phyloP scores from a whole-genome alignment of 2,113 vertebrate genomes.

The Rhegmatorhina hoffmannsi region DNA sequence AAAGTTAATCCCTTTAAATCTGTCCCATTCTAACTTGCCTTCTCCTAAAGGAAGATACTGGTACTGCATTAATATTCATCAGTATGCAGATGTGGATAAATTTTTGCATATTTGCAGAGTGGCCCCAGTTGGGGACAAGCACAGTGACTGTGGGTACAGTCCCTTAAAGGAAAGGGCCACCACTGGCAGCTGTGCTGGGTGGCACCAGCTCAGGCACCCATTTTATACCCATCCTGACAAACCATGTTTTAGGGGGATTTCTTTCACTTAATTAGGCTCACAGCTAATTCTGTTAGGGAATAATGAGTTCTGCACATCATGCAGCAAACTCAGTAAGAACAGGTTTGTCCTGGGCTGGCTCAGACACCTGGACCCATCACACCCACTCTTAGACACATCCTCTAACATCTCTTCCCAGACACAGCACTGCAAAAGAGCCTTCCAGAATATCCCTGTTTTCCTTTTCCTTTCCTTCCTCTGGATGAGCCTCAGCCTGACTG shows the following conservation, averaged over 20 bases:
- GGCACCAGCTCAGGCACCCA: not conserved
- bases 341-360: not conserved
- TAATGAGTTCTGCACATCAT: not conserved
- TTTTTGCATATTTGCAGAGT: not conserved
- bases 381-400: not conserved
- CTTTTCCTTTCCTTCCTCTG: not conserved
- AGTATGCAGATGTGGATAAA: not conserved
- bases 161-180: not conserved
- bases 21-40: not conserved
- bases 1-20: not conserved
- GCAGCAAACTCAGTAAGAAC: not conserved
- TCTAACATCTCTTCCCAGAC: not conserved
- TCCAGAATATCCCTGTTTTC: not conserved
- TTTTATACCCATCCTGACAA: not conserved
- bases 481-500: not conserved
- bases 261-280: not conserved
- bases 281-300: not conserved
- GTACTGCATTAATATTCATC: not conserved
- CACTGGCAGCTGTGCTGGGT: not conserved
- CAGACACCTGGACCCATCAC: not conserved
- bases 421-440: not conserved
- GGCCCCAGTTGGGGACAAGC: not conserved
- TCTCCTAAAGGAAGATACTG: not conserved
- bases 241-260: not conserved
- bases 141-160: not conserved